Evolutionary conservation across 1,140 invertebrate genomes (phyloP), one percentile per base, ranked within the genome.

Genomic region (Ceratina calcarata): DNA sequence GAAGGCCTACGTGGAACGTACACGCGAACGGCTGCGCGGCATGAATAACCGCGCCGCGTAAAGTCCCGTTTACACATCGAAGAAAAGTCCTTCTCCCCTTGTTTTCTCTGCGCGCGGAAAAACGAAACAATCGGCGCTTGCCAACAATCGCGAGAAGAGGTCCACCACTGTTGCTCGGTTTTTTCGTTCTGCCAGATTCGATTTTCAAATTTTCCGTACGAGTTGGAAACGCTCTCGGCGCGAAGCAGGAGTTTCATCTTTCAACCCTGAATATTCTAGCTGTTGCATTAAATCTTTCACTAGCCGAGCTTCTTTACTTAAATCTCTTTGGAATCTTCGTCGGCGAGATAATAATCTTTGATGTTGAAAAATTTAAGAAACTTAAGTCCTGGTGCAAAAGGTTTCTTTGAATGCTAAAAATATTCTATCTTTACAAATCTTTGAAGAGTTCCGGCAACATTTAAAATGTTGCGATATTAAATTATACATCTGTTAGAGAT

Each of bases 41-140:
- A 88, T 82, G 88, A 89, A 88, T 89, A 85, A 87, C 68, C 37
- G 37, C 87, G 82, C 18, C 76, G 81, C 74, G 76, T 80, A 60
- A 79, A 81, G 81, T 80, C 80, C 82, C 81, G 81, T 82, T 89
- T 88, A 87, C 85, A 87, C 83, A 75, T 77, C 61, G 76, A 70
- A 72, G 70, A 57, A 78, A 72, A 81, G 27, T 65, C 70, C 12
- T 27, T 13, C 70, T 53, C 18, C 58, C 49, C 66, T 27, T 27
- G 27, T 75, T 37, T 77, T 70, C 73, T 55, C 37, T 4, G 67
- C 51, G 32, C 12, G 70, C 45, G 57, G 20, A 69, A 55, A 55
- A 61, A n/a, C 10, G 20, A 16, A 37, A 80, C 45, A 45, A 62
- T 22, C 37, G 6, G 22, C 27, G 20, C 16, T 27, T 65, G 22